Evolutionary conservation across 1,140 invertebrate species (phyloP), one percentile per base, ranked within the genome.

Genomic region (Eciton burchellii): DNA sequence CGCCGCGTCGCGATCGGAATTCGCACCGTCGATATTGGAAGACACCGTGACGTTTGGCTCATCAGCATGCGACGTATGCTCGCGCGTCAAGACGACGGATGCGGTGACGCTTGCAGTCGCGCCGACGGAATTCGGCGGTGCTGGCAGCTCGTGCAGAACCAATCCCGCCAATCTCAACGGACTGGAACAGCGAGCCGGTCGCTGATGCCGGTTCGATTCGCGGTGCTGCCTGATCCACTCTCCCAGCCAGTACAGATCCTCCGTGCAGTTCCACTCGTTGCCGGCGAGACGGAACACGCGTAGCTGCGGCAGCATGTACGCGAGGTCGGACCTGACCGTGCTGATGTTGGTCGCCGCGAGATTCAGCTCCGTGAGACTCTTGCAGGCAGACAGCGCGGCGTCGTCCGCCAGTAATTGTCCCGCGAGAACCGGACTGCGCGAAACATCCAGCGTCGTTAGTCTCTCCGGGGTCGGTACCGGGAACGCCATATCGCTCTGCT

Each of bases 381-480:
- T 95, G 84, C 97, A 95, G 8, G 96, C 96, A 24, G 96, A 95
- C 57, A 97, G 92, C 6, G 96, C 95, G 0, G 96, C 96, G 21
- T 96, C 95, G 86, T 97, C 96, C 11, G 95, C 94, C 57, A 98
- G 90, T 26, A 97, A 93, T 89, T 96, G 96, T 56, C 95, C 93
- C 0, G 96, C 96, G 45, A 98, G 93, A 9, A 94, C 94, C 0
- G 97, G 95, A 89, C 97, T 98, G 77, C 95, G 95, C 81, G 97
- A 96, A 54, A 98, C 92, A 90, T 98, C 96, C 35, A 98, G 94
- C 74, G 94, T 95, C 87, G 96, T 94, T 35, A 98, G 94, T 89
- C 95, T 95, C 88, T 96, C 95, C 5, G 97, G 95, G 21, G 96
- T 94, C 12, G 96, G 95, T 68, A 97, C 94, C 1, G 96, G 96